Evolutionary conservation across 53 echinoderm and acorn worm species (phyloP).

Genomic region (Echinometra lucunter): DNA sequence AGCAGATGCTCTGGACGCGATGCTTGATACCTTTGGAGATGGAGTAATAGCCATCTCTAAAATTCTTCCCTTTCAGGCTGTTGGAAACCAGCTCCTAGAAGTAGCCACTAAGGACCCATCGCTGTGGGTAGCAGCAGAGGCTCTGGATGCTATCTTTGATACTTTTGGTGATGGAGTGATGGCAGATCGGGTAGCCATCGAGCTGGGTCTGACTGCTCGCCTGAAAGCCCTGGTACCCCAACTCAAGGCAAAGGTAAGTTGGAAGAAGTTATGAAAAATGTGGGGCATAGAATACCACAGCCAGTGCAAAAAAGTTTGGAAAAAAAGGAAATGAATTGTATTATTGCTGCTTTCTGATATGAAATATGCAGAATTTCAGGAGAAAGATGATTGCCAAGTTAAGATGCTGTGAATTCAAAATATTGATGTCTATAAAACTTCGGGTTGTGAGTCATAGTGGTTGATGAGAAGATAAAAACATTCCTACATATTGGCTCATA

Average conservation of each 20-base stretch:
- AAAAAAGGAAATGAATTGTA: too few species aligned
- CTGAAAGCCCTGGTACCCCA: conserved; percentile 87
- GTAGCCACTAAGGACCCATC: conserved; percentile 90
- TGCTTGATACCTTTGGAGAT: conserved; percentile 96
- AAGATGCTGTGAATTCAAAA: too few species aligned
- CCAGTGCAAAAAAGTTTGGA: not conserved
- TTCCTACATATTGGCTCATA: too few species aligned
- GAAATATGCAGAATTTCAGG: too few species aligned
- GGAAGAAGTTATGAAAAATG: not conserved
- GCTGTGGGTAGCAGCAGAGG: conserved; percentile 95
- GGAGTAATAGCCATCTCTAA: too few species aligned
- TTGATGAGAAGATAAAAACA: too few species aligned
- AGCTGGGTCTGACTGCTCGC: conserved; percentile 84
- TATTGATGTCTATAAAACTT: too few species aligned
- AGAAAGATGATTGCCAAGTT: too few species aligned
- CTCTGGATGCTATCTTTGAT: conserved; percentile 98
- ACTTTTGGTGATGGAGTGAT: conserved; percentile 90
- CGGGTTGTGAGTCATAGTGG: too few species aligned
- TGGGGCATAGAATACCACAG: not conserved
- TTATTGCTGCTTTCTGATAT: too few species aligned
- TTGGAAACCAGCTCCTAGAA: conserved; percentile 88
- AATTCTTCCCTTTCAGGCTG: conserved; percentile 72
- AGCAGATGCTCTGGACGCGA: conserved; percentile 95
- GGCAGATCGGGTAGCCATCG: conserved; percentile 88
- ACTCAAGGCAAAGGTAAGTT: conserved; percentile 90